Evolutionary conservation across 2,113 vertebrate genomes (phyloP), one percentile per base, ranked within the genome.

Genomic region (Meriones unguiculatus): DNA sequence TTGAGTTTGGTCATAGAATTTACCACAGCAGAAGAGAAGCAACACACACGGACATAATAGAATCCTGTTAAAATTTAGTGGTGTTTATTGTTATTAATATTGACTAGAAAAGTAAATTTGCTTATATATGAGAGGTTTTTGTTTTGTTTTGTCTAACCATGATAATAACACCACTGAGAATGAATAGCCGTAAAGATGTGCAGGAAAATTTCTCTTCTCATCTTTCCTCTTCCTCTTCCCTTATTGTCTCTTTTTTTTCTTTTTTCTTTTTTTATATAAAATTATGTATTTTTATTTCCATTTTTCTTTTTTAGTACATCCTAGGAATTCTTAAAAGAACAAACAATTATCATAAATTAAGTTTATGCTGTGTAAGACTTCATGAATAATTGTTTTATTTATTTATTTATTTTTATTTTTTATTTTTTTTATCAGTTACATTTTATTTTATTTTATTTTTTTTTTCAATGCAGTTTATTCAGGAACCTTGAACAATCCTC

Each of bases 341-440:
- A 92, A 80, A 75, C 54, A 93, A 73, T 70, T 57, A 64, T 82
- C 46, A 57, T 50, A 41, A 97, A 64, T 78, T 54, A 67, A 87
- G 13, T n/a, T 93, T 84, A 65, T 70, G 13, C 5, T 67, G 38
- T 28, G 18, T 64, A 57, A 91, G 85, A 89, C 87, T 38, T 76
- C 35, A 11, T 89, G 57, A 86, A 9, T 87, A 93, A 82, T 93
- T n/a, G 57, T 6, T 35, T 46, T 5, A 46, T n/a, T n/a, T n/a
- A n/a, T n/a, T n/a, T n/a, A n/a, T n/a, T n/a, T n/a, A n/a, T n/a
- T n/a, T n/a, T n/a, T n/a, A n/a, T n/a, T n/a, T n/a, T n/a, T n/a
- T n/a, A n/a, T n/a, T n/a, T n/a, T n/a, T n/a, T n/a, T n/a, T n/a
- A n/a, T n/a, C n/a, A n/a, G n/a, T n/a, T n/a, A n/a, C n/a, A n/a